Conservation (phyloP, 2,797 vertebrate genomes). For the Danio aesculapii region DNA sequence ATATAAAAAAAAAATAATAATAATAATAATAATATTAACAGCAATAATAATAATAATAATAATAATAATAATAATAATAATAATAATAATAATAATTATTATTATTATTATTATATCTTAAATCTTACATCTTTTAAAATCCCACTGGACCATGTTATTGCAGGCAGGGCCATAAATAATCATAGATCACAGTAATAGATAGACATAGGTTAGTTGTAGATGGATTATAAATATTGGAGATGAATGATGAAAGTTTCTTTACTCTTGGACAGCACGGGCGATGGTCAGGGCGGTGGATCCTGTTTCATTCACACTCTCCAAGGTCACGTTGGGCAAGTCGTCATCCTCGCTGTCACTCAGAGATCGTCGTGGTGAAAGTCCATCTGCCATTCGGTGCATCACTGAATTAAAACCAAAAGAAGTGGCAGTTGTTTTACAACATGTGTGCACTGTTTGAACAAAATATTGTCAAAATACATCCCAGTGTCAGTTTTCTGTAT, state of each 20-base stretch:
- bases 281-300: slow-evolving; percentile 91
- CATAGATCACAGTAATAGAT: slow-evolving; percentile 1
- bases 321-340: slow-evolving; percentile 90
- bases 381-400: slow-evolving; percentile 50
- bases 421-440: slow-evolving; percentile 2
- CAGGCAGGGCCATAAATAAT: background rate
- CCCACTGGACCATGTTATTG: background rate
- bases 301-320: slow-evolving; percentile 91
- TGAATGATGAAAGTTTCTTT: slow-evolving; percentile 74
- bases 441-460: background rate
- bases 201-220: background rate
- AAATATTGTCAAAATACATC: background rate
- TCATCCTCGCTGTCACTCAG: slow-evolving; percentile 89
- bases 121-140: background rate
- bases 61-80: too few species aligned
- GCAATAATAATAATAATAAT: too few species aligned
- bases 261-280: slow-evolving; percentile 91
- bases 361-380: slow-evolving; percentile 58
- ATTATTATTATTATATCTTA: background rate
- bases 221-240: slow-evolving; percentile 12
- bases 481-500: background rate
- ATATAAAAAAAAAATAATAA: too few species aligned
- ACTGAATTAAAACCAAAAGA: slow-evolving; percentile 45
- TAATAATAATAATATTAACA: too few species aligned
- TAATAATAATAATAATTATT: too few species aligned